Conservation (phyloP, 2,113 vertebrate species). For the Amphilophus citrinellus region DNA sequence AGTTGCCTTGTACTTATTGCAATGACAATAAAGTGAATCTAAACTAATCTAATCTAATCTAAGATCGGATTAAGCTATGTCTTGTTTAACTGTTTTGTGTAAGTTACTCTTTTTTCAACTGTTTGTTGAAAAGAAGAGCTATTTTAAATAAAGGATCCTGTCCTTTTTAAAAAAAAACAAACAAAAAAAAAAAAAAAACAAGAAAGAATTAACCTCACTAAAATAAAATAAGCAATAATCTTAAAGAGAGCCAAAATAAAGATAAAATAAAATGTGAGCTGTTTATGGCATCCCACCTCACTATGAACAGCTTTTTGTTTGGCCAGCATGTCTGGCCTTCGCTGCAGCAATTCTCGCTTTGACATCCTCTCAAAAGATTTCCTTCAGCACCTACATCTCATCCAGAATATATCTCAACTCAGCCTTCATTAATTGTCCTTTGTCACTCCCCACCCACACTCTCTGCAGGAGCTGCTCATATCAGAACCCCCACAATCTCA, state of each 20-base stretch:
- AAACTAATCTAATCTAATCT: neutral
- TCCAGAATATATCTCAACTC: constrained; percentile 18
- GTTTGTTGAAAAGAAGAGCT: neutral
- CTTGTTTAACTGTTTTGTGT: neutral
- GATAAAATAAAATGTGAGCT: neutral
- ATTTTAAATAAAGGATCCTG: neutral
- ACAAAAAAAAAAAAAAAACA: neutral
- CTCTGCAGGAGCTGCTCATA: constrained; percentile 8
- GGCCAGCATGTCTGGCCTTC: neutral
- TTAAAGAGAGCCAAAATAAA: neutral
- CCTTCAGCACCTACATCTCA: constrained; percentile 21
- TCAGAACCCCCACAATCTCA: constrained; percentile 10
- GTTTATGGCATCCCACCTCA: neutral
- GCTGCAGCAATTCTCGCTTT: neutral
- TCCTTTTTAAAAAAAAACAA: neutral
- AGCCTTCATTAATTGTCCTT: constrained; percentile 53
- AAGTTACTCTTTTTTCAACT: neutral
- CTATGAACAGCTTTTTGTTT: neutral
- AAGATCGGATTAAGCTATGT: neutral
- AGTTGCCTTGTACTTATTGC: neutral
- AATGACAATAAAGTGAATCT: neutral
- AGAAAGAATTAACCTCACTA: neutral
- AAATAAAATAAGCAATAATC: neutral
- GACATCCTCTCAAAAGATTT: constrained; percentile 27
- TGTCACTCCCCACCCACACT: constrained; percentile 25